Percentiles rank a stretch among this genome's conserved stretches.
These are phyloP conservation scores for Stenchaetothrips biformis DNA, from an alignment of 2,888 invertebrate species.

Conservation along the genomic window DNA sequence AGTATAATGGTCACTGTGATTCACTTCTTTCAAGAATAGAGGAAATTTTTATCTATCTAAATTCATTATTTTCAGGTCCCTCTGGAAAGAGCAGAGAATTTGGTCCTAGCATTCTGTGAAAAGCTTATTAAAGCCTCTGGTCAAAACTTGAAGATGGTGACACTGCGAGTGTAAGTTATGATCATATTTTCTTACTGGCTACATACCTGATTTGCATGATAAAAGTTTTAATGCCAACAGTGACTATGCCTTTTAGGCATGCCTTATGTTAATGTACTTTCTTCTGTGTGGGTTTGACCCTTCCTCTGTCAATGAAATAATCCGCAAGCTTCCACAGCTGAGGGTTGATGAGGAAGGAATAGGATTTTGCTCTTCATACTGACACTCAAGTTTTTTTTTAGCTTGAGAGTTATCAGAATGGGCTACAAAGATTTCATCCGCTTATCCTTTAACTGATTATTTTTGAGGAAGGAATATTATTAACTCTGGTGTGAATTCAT, in stretches of 20 bases:
- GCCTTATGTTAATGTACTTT: not conserved
- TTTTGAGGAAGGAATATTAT: not conserved
- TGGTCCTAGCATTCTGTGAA: slow-evolving; percentile 87
- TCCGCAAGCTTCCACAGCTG: too few relatives aligned
- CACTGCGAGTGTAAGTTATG: slow-evolving; percentile 73
- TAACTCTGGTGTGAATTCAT: too few relatives aligned
- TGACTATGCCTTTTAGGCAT: not conserved
- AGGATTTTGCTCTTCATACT: not conserved
- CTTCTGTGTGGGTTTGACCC: not conserved
- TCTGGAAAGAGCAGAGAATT: slow-evolving; percentile 78
- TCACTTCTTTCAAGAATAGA: not conserved
- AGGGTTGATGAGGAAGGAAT: too few relatives aligned
- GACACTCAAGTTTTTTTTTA: slow-evolving; percentile 26
- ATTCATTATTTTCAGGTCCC: slow-evolving; percentile 58
- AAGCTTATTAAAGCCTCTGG: slow-evolving; percentile 83
- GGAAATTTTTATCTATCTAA: slow-evolving; percentile 27
- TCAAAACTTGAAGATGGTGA: slow-evolving; percentile 70
- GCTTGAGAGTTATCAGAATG: slow-evolving; percentile 16
- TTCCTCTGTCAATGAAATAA: too few relatives aligned
- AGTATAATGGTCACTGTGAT: slow-evolving; percentile 41
- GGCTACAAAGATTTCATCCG: not conserved
- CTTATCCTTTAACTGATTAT: slow-evolving; percentile 23
- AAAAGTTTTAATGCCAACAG: not conserved
- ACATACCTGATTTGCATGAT: slow-evolving; percentile 10
- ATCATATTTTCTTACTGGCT: slow-evolving; percentile 9